Conservation (phyloP, 2,113 vertebrate genomes). For the Amia ocellicauda region DNA sequence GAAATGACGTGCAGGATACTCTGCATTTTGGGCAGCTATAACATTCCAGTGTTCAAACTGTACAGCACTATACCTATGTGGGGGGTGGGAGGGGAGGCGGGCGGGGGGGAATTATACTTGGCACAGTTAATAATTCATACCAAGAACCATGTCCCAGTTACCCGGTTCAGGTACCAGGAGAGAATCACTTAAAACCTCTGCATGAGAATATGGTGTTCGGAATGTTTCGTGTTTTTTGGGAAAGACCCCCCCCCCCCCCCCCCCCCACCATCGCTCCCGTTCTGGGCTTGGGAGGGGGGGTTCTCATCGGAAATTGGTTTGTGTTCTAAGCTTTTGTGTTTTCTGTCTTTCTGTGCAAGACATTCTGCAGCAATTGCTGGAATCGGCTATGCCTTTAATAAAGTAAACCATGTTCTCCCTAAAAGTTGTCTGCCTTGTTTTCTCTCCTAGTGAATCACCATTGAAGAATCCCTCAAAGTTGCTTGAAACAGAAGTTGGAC, state of each 20-base stretch:
- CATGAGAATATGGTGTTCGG: slow-evolving; percentile 68
- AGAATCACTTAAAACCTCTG: slow-evolving; percentile 48
- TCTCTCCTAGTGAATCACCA: slow-evolving; percentile 13
- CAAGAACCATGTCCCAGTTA: slow-evolving; percentile 48
- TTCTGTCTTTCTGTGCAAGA: slow-evolving; percentile 76
- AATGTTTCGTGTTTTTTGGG: slow-evolving; percentile 47
- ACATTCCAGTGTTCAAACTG: slow-evolving; percentile 61
- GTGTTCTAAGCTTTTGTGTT: slow-evolving; percentile 77
- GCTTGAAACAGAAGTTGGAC: no score
- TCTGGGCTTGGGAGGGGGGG: slow-evolving; percentile 45
- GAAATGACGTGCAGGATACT: slow-evolving; percentile 19
- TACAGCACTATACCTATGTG: slow-evolving; percentile 44
- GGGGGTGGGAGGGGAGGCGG: no score
- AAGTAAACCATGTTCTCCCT: slow-evolving; percentile 82
- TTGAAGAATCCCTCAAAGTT: no score
- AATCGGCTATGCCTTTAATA: slow-evolving; percentile 90
- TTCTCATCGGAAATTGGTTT: slow-evolving; percentile 64
- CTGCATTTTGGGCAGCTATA: slow-evolving; percentile 56
- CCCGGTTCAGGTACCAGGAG: slow-evolving; percentile 25
- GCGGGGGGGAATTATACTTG: slow-evolving; percentile 47
- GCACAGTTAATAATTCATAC: slow-evolving; percentile 36
- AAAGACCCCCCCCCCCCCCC: no score
- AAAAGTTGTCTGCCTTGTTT: slow-evolving; percentile 43
- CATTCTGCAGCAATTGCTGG: slow-evolving; percentile 75
- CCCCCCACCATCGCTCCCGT: slow-evolving; percentile 22